Evolutionary conservation across 2,888 invertebrate species (phyloP).

Genomic region (Plebejus anna): DNA sequence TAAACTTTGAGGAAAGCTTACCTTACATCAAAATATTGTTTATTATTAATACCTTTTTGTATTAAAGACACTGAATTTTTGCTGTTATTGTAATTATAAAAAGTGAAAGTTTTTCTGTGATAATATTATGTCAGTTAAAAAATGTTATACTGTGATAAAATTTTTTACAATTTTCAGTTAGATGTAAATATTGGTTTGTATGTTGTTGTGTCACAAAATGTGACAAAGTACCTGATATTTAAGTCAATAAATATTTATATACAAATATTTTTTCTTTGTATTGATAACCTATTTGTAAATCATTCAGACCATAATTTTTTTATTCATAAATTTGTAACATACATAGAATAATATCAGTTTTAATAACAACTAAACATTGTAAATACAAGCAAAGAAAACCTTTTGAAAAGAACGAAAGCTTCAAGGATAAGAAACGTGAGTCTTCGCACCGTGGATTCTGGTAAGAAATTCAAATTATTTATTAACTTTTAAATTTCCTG

Average conservation of each 20-base stretch:
- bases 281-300: constrained; percentile 33
- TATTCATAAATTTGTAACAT: background rate
- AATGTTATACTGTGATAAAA: constrained; percentile 3
- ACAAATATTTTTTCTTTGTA: constrained; percentile 46
- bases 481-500: constrained; percentile 47
- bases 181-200: constrained; percentile 12
- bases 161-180: constrained; percentile 11
- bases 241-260: constrained; percentile 40
- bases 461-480: constrained; percentile 46
- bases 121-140: background rate
- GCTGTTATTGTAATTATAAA: background rate
- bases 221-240: constrained; percentile 44
- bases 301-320: background rate
- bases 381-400: background rate
- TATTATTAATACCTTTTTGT: background rate
- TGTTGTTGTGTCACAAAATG: constrained; percentile 34
- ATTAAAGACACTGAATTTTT: background rate
- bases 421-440: constrained; percentile 30
- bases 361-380: background rate
- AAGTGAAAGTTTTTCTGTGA: background rate
- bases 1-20: background rate
- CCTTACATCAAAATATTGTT: background rate
- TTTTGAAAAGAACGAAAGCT: constrained; percentile 11
- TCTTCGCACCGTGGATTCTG: constrained; percentile 46
- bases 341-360: background rate